phyloP scores from a whole-genome alignment of 2,888 invertebrate genomes.

The Epistrophella euchroma region DNA sequence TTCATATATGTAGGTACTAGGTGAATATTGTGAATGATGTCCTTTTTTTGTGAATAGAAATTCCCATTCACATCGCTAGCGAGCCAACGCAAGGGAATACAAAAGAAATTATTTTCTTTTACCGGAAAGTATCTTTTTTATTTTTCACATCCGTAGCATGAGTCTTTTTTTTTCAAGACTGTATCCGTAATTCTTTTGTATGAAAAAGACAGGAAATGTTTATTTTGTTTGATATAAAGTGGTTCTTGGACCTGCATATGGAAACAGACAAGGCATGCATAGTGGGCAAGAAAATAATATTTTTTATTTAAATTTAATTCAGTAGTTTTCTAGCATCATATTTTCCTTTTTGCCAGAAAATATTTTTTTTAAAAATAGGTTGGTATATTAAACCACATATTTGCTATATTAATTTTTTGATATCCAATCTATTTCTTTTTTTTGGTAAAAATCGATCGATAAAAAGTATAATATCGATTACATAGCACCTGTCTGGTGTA shows the following conservation, averaged over 20 bases:
- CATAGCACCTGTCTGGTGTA: not conserved
- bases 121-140: constrained; percentile 65
- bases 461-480: not conserved
- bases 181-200: constrained; percentile 29
- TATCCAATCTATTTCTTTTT: no score
- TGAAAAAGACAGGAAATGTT: constrained; percentile 49
- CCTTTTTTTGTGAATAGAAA: constrained; percentile 32
- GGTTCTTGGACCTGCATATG: not conserved
- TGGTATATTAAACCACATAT: not conserved
- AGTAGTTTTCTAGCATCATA: not conserved
- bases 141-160: constrained; percentile 45
- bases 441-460: not conserved
- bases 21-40: constrained; percentile 35
- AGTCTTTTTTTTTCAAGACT: constrained; percentile 29
- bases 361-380: not conserved
- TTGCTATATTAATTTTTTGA: no score
- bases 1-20: not conserved
- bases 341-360: no score
- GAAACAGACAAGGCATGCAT: not conserved
- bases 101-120: constrained; percentile 53
- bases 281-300: not conserved
- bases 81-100: constrained; percentile 9
- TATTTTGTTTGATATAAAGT: constrained; percentile 40
- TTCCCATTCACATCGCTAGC: constrained; percentile 15
- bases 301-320: not conserved